These are phyloP conservation scores for Steinernema carpocapsae DNA, from an alignment of 2,888 invertebrate genomes.

Conservation along the genomic window DNA sequence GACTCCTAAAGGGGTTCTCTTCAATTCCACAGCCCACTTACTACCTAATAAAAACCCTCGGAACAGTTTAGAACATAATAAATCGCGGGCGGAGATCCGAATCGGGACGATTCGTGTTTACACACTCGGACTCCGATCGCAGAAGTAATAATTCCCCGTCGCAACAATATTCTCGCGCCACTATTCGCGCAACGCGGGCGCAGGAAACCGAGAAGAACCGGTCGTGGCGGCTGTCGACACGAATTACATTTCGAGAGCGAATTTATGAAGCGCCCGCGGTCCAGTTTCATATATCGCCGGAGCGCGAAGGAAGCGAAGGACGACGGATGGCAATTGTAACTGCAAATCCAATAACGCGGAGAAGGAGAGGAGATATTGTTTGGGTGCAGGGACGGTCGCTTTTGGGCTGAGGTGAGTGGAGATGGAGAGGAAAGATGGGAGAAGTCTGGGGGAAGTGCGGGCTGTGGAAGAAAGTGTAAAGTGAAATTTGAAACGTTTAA, in stretches of 20 bases:
- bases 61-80: not conserved
- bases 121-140: constrained; percentile 1
- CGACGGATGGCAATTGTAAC: constrained; percentile 10
- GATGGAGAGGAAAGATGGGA: not conserved
- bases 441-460: not conserved
- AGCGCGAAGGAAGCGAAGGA: not conserved
- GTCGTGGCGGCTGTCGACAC: constrained; percentile 23
- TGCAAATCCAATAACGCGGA: constrained; percentile 26
- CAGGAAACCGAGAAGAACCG: not conserved
- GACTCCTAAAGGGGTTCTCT: too few relatives aligned
- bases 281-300: constrained; percentile 17
- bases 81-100: not conserved
- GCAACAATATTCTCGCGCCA: constrained; percentile 12
- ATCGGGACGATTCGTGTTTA: constrained; percentile 2
- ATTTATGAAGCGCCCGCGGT: constrained; percentile 20
- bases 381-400: not conserved
- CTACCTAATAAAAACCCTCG: too few relatives aligned
- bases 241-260: constrained; percentile 28
- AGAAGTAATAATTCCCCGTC: not conserved
- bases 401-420: not conserved
- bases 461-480: not conserved
- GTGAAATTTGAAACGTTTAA: not conserved
- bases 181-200: constrained; percentile 1
- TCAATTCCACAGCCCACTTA: too few relatives aligned
- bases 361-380: not conserved